A percentile compares a stretch with the other conserved stretches of the same genome.
phyloP scores from a whole-genome alignment of 2,113 vertebrate genomes.

The Corydoras sp. region DNA sequence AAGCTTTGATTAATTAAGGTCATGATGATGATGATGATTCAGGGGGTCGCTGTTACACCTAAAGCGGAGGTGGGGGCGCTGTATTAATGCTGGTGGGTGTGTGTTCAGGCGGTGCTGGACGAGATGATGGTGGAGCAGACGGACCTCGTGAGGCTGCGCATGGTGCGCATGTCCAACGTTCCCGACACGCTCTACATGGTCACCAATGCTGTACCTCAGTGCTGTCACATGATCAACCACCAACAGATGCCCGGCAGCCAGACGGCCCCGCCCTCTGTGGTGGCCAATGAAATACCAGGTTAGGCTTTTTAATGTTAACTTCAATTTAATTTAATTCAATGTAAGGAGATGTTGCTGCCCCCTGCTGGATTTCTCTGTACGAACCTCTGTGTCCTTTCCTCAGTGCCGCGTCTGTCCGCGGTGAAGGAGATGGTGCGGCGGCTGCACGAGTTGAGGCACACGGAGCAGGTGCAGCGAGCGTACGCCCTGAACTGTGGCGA shows the following conservation, averaged over 20 bases:
- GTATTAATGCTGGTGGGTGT: neutral
- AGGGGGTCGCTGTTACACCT: no score
- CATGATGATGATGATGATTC: no score
- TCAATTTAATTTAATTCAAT: neutral
- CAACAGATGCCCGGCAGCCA: slow-evolving; percentile 84
- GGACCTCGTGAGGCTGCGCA: slow-evolving; percentile 85
- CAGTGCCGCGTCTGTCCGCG: slow-evolving; percentile 80
- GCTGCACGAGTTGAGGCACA: slow-evolving; percentile 88
- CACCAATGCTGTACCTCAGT: slow-evolving; percentile 88
- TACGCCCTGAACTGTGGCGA: slow-evolving; percentile 94
- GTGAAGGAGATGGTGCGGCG: slow-evolving; percentile 90
- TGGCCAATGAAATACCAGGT: slow-evolving; percentile 98
- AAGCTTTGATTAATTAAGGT: no score
- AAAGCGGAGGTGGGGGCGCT: no score
- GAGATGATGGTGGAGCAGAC: slow-evolving; percentile 99
- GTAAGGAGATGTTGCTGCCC: neutral
- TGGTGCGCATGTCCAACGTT: slow-evolving; percentile 97
- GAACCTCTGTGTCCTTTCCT: neutral
- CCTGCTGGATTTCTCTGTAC: neutral
- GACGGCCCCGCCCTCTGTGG: slow-evolving; percentile 82
- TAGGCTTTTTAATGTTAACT: slow-evolving; percentile 33
- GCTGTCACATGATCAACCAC: slow-evolving; percentile 92
- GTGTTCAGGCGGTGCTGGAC: slow-evolving; percentile 80
- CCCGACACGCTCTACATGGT: slow-evolving; percentile 99
- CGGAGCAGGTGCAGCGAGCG: slow-evolving; percentile 89